phyloP scores from a whole-genome alignment of 2,113 vertebrate genomes.

The Carassius carassius region DNA sequence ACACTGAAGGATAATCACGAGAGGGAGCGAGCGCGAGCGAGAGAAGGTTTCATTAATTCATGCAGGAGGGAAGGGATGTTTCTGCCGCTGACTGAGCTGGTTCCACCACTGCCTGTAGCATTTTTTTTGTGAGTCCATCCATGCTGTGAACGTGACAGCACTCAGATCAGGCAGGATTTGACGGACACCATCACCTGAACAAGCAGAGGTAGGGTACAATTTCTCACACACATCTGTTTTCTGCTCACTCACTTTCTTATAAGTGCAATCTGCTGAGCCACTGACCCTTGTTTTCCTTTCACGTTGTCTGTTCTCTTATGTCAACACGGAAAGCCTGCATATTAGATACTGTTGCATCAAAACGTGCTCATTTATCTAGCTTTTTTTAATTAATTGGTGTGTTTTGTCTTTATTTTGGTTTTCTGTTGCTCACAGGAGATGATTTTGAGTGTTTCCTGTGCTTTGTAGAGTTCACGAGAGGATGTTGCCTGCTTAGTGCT shows the following conservation, averaged over 20 bases:
- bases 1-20: conserved; percentile 45
- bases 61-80: conserved; percentile 70
- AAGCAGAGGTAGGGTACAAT: conserved; percentile 64
- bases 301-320: not conserved
- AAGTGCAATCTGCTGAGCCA: conserved; percentile 17
- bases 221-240: conserved; percentile 5
- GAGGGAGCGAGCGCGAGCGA: not conserved
- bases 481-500: conserved; percentile 19
- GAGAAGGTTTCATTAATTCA: conserved; percentile 69
- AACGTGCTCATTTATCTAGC: not conserved
- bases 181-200: conserved; percentile 37
- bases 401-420: not conserved
- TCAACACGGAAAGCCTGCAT: conserved; percentile 15
- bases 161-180: conserved; percentile 26
- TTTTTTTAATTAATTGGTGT: not conserved
- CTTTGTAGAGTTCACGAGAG: not conserved
- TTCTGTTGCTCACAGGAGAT: not conserved
- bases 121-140: conserved; percentile 42
- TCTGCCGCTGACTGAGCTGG: conserved; percentile 56
- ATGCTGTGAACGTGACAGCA: conserved; percentile 21
- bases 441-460: conserved; percentile 20
- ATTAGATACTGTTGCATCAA: not conserved
- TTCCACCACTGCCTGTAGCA: conserved; percentile 60
- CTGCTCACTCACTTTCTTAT: not conserved
- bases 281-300: conserved; percentile 2